These are phyloP conservation scores for Aldrovandia affinis DNA, from an alignment of 2,797 vertebrate genomes.

Conservation along the genomic window DNA sequence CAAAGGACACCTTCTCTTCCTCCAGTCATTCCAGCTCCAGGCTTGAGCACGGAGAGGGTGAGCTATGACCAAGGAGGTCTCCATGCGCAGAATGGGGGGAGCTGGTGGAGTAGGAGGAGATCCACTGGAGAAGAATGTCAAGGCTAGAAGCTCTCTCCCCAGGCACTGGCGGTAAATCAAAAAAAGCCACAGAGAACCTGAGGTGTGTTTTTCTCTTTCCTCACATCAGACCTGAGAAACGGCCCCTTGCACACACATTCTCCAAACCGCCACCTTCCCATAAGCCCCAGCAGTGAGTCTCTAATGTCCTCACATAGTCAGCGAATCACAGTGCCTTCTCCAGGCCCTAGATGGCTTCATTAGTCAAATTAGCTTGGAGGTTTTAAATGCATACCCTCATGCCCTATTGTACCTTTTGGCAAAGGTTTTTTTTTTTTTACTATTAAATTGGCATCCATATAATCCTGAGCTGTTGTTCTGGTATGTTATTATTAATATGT, in stretches of 20 bases:
- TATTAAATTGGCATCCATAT: neutral
- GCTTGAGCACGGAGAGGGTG: slow-evolving; percentile 42
- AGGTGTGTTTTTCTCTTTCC: slow-evolving; percentile 38
- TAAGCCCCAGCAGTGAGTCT: neutral
- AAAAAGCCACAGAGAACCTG: slow-evolving; percentile 32
- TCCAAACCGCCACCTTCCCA: neutral
- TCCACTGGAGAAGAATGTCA: slow-evolving; percentile 67
- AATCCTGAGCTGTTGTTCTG: neutral
- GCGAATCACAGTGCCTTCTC: neutral
- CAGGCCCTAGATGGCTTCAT: neutral
- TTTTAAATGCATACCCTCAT: neutral
- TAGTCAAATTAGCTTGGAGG: neutral
- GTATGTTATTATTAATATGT: neutral
- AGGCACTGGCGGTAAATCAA: slow-evolving; percentile 36
- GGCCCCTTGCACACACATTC: neutral
- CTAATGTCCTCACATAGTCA: neutral
- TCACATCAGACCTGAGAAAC: neutral
- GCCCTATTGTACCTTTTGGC: neutral
- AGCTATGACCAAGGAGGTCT: neutral
- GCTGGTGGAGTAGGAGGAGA: slow-evolving; percentile 52
- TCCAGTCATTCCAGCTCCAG: slow-evolving; percentile 47
- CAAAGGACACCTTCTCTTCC: neutral
- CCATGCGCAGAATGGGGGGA: neutral
- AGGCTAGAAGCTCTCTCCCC: slow-evolving; percentile 52
- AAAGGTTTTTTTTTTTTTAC: neutral